phyloP scores from a whole-genome alignment of 2,113 vertebrate genomes.

The Pogonocichla stellata region DNA sequence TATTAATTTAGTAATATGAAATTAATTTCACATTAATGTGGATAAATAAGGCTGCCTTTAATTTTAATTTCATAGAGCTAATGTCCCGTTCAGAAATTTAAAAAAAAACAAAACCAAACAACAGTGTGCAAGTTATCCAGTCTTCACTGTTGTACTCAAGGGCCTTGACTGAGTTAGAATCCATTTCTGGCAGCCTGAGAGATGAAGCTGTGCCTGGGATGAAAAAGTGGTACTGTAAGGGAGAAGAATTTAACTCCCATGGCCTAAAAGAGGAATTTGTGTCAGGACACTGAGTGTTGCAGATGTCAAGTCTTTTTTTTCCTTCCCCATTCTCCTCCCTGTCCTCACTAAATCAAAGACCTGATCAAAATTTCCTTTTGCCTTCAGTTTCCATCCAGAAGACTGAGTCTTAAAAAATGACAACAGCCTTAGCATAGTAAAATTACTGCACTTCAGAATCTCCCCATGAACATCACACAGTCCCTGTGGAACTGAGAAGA shows the following conservation, averaged over 20 bases:
- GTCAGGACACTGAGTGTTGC: neutral
- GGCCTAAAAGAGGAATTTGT: neutral
- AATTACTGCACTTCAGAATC: neutral
- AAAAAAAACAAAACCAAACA: neutral
- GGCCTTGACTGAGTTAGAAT: neutral
- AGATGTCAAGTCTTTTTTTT: neutral
- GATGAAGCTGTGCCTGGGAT: neutral
- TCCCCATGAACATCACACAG: neutral
- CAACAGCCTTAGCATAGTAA: neutral
- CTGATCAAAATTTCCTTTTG: neutral
- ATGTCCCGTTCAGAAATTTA: neutral
- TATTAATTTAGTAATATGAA: conserved; percentile 61
- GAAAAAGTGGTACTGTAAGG: neutral
- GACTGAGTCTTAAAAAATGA: neutral
- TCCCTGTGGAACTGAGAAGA: neutral
- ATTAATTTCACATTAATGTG: conserved; percentile 60
- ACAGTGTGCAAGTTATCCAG: neutral
- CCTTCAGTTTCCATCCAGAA: neutral
- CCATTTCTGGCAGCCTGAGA: neutral
- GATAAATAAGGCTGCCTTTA: conserved; percentile 63
- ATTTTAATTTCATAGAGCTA: conserved; percentile 61
- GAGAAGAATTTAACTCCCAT: neutral
- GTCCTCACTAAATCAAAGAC: neutral
- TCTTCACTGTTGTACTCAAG: neutral
- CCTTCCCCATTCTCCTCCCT: neutral